Percentiles rank a stretch among this genome's conserved stretches.
Conservation (phyloP, 1,140 invertebrate genomes). For the Calycopis cecrops region DNA sequence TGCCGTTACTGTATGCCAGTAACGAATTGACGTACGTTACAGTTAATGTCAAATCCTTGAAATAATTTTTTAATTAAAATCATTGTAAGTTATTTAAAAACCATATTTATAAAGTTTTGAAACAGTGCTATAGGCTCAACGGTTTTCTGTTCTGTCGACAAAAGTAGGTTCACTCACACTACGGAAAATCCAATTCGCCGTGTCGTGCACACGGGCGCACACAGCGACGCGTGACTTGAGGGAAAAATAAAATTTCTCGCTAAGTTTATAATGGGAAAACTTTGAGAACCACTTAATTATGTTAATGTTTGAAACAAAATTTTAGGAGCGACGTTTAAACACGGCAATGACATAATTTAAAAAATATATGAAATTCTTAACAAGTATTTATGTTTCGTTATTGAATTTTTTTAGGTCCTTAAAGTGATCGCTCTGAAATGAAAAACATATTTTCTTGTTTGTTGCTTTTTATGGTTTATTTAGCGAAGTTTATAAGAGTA, state of each 20-base stretch:
- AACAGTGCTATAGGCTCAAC: constrained; percentile 40
- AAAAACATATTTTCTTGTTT: background rate
- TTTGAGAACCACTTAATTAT: constrained; percentile 75
- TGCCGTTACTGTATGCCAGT: too few species aligned
- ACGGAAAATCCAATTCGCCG: constrained; percentile 69
- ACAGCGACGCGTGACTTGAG: constrained; percentile 66
- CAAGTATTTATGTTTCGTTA: constrained; percentile 13
- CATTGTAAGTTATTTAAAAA: too few species aligned
- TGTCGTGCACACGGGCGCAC: constrained; percentile 61
- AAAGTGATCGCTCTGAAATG: constrained; percentile 7
- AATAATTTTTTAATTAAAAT: too few species aligned
- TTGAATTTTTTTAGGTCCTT: constrained; percentile 3
- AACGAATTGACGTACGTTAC: too few species aligned
- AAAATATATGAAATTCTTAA: constrained; percentile 35
- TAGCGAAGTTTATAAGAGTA: too few species aligned
- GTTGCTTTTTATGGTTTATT: too few species aligned
- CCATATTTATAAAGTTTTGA: too few species aligned
- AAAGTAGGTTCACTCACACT: constrained; percentile 72
- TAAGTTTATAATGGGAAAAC: constrained; percentile 76
- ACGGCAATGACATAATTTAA: constrained; percentile 64
- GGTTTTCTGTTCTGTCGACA: constrained; percentile 62
- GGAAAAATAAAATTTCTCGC: constrained; percentile 75
- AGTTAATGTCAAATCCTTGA: too few species aligned
- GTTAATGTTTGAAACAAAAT: constrained; percentile 75
- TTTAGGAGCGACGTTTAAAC: constrained; percentile 72